A percentile compares a stretch with the other conserved stretches of the same genome.
These are phyloP conservation scores for Monopterus albus DNA, from an alignment of 2,113 vertebrate species.

Conservation along the genomic window DNA sequence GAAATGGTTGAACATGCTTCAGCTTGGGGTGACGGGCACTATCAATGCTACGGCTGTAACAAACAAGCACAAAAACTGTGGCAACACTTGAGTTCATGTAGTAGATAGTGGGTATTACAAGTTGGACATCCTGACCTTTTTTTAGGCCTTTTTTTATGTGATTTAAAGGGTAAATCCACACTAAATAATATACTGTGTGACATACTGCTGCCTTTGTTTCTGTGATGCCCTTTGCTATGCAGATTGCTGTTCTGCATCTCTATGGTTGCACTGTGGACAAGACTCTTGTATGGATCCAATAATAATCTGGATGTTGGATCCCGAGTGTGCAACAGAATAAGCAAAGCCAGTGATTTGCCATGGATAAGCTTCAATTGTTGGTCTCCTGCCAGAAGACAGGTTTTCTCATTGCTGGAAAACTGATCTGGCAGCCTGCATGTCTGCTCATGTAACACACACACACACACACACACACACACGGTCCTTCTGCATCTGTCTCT, in stretches of 20 bases:
- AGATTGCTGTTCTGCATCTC: too few relatives aligned
- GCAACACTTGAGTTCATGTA: too few relatives aligned
- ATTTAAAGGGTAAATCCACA: too few relatives aligned
- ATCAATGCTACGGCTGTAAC: too few relatives aligned
- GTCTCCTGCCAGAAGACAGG: slow-evolving; percentile 26
- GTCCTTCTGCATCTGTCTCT: slow-evolving; percentile 29
- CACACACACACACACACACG: slow-evolving; percentile 14
- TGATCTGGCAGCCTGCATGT: slow-evolving; percentile 39
- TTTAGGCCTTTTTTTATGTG: too few relatives aligned
- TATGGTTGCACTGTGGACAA: background rate
- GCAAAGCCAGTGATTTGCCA: background rate
- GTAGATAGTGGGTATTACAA: too few relatives aligned
- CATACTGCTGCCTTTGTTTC: too few relatives aligned
- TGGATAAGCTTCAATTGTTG: background rate
- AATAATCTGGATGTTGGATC: background rate
- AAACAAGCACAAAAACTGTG: too few relatives aligned
- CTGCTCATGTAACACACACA: slow-evolving; percentile 20
- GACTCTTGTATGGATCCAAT: background rate
- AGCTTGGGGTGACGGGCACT: background rate
- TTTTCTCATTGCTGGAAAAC: slow-evolving; percentile 48
- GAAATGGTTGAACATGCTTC: background rate
- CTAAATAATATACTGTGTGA: too few relatives aligned
- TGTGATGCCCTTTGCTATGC: too few relatives aligned
- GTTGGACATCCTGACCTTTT: too few relatives aligned
- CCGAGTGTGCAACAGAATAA: background rate